Conservation (phyloP, 2,797 vertebrate genomes). For the Chaetophractus vellerosus region DNA sequence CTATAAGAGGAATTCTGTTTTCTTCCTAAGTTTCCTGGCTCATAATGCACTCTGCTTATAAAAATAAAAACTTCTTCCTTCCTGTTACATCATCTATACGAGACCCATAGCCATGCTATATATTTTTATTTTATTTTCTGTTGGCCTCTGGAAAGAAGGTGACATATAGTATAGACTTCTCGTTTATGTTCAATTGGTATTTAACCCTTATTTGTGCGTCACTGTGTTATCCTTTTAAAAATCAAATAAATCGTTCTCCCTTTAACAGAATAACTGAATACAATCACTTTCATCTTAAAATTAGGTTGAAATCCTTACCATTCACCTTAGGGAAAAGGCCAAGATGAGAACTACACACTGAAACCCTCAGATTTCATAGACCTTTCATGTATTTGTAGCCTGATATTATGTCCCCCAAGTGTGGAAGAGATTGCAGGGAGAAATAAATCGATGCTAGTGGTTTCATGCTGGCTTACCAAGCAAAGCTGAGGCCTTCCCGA, state of each 20-base stretch:
- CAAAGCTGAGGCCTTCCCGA: background rate
- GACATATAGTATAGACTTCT: constrained; percentile 35
- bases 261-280: background rate
- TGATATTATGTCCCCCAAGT: background rate
- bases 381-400: background rate
- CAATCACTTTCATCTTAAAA: constrained; percentile 1
- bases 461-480: constrained; percentile 8
- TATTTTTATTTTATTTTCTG: constrained; percentile 75
- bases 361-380: background rate
- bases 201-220: constrained; percentile 55
- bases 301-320: background rate
- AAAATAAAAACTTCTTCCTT: constrained; percentile 71
- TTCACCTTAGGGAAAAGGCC: background rate
- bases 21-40: constrained; percentile 68
- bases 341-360: background rate
- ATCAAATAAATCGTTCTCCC: background rate
- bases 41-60: constrained; percentile 60
- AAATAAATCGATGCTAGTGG: background rate
- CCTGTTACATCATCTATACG: constrained; percentile 51
- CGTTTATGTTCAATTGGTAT: constrained; percentile 37
- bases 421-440: background rate
- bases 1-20: constrained; percentile 29
- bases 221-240: constrained; percentile 20
- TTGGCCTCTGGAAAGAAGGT: constrained; percentile 53
- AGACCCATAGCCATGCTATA: constrained; percentile 19